Percentiles rank a stretch among this genome's conserved stretches.
phyloP scores from a whole-genome alignment of 2,113 vertebrate species.

The Lepisosteus osseus region DNA sequence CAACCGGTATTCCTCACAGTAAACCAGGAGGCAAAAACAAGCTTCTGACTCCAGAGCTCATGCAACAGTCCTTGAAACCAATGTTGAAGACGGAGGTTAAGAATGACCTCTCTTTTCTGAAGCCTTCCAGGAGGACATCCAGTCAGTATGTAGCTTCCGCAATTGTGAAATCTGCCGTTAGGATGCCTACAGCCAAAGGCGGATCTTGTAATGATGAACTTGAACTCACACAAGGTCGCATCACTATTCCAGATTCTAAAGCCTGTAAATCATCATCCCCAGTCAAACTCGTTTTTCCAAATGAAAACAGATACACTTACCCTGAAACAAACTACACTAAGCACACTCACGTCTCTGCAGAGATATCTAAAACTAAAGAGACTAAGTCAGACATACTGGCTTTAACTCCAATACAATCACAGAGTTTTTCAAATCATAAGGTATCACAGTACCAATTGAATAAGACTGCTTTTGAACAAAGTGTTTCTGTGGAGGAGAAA shows the following conservation, averaged over 20 bases:
- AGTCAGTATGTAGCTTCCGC: slow-evolving; percentile 91
- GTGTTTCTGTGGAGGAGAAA: slow-evolving; percentile 18
- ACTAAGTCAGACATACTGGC: slow-evolving; percentile 26
- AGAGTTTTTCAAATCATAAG: slow-evolving; percentile 38
- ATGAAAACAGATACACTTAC: slow-evolving; percentile 33
- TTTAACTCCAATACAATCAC: slow-evolving; percentile 33
- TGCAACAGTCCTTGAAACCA: slow-evolving; percentile 35
- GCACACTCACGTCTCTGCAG: slow-evolving; percentile 10
- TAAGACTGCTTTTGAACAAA: slow-evolving; percentile 7
- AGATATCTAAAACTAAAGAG: slow-evolving; percentile 26
- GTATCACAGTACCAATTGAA: slow-evolving; percentile 4
- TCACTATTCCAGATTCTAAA: slow-evolving; percentile 23
- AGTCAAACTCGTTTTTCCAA: slow-evolving; percentile 30
- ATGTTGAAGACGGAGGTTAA: slow-evolving; percentile 40
- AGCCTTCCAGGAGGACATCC: slow-evolving; percentile 80
- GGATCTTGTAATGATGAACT: not conserved
- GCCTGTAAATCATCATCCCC: slow-evolving; percentile 20
- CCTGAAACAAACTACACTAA: slow-evolving; percentile 35
- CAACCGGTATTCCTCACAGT: slow-evolving; percentile 20
- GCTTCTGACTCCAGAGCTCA: slow-evolving; percentile 31
- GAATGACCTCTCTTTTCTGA: slow-evolving; percentile 69
- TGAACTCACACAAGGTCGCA: slow-evolving; percentile 13
- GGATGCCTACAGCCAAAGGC: slow-evolving; percentile 34
- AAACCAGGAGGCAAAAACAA: slow-evolving; percentile 34
- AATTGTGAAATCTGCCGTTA: slow-evolving; percentile 67